Percentiles rank a stretch among this genome's conserved stretches.
Conservation (phyloP, 2,888 invertebrate genomes). For the Myopa tessellatipennis region DNA sequence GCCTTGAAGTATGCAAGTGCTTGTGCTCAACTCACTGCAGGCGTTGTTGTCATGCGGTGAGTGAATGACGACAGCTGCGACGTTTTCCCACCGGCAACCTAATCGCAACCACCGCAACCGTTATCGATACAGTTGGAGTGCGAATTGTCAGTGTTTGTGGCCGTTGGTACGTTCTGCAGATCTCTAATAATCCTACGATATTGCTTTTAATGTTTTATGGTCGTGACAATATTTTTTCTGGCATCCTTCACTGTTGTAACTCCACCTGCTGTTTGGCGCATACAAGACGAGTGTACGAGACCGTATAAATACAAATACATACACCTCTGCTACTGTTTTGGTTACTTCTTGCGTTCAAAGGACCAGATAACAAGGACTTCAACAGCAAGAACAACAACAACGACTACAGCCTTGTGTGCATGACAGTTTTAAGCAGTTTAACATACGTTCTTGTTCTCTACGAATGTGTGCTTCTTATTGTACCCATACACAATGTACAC, state of each 20-base stretch:
- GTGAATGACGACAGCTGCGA: neutral
- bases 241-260: neutral
- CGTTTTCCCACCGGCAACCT: conserved; percentile 8
- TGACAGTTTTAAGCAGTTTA: conserved; percentile 10
- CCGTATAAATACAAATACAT: too few relatives aligned
- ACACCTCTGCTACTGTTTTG: neutral
- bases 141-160: neutral
- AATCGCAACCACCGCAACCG: neutral
- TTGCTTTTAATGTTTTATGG: conserved; percentile 4
- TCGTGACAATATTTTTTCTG: neutral
- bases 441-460: neutral
- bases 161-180: neutral
- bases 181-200: neutral
- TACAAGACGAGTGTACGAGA: too few relatives aligned
- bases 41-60: too few relatives aligned
- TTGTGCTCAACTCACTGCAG: neutral
- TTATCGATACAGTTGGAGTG: conserved; percentile 7
- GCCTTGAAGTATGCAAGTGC: neutral
- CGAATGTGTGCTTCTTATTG: neutral
- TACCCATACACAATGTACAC: too few relatives aligned
- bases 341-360: neutral
- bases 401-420: neutral
- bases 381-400: conserved; percentile 11
- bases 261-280: neutral
- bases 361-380: neutral